Base-by-base conservation (phyloP, 2,113 vertebrate species). In the Zosterops borbonicus region DNA sequence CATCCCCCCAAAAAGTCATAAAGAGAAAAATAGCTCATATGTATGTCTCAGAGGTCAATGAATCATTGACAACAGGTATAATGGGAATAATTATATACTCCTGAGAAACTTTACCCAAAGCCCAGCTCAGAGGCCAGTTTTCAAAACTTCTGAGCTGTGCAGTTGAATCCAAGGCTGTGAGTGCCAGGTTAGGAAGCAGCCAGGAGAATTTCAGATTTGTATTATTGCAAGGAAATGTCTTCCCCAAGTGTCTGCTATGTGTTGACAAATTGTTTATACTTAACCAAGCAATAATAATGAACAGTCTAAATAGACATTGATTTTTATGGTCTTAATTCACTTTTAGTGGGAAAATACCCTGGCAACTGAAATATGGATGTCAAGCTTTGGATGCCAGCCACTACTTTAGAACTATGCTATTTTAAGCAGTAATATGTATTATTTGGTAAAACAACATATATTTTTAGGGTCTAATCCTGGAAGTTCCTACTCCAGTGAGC, bases 21-120 rank as follows among this genome's bases (percentile, higher is more conserved):
- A 95, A 97, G 94, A 97, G 96, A 96, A 97, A 97, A 97, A 96
- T 91, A 96, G 95, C 92, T 97, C 46, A 6, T 96, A 85, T 88
- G 82, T 96, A 96, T 97, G 96, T 77, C 75, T 93, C 78, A 82
- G 90, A 39, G 93, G 91, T 93, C 95, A 95, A 76, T 98, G 97
- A 98, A 97, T 98, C 98, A 98, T 9, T 95, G 90, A 64, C 83
- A 79, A 97, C 95, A 97, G 97, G 97, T 97, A 97, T 96, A 97
- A 98, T 97, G 93, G 97, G 89, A 94, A 91, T 97, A 97, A 98
- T 98, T 97, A 98, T 37, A 96, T 75, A 77, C 92, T 94, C 71
- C 95, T 95, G 92, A 94, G 94, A 95, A 97, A 94, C 83, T 69
- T 82, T 91, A 89, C 96, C 92, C 95, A 91, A 62, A 95, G 96